A percentile compares a stretch with the other conserved stretches of the same genome.
phyloP scores from a whole-genome alignment of 2,888 invertebrate genomes.

The Furcula furcula region DNA sequence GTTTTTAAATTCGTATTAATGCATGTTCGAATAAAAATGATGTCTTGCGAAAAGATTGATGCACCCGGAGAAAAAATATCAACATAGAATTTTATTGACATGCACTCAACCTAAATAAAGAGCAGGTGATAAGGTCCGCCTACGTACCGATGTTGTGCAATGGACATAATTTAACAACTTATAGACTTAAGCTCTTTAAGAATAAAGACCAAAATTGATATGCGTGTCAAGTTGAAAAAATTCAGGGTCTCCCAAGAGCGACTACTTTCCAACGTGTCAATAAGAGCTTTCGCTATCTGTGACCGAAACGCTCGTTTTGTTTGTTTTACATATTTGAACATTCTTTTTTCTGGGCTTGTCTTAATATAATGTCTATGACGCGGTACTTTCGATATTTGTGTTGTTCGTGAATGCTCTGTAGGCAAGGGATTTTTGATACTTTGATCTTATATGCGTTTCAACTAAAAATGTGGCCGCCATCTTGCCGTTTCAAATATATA shows the following conservation, averaged over 20 bases:
- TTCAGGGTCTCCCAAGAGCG: conserved; percentile 38
- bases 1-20: not conserved
- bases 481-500: too few relatives aligned
- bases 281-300: conserved; percentile 79
- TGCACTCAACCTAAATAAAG: conserved; percentile 70
- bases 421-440: not conserved
- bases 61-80: conserved; percentile 21
- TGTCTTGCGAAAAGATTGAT: conserved; percentile 26
- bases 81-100: conserved; percentile 29
- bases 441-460: too few relatives aligned
- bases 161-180: conserved; percentile 11
- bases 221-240: conserved; percentile 25
- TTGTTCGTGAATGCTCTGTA: conserved; percentile 27
- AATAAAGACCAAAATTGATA: conserved; percentile 37
- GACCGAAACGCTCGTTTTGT: conserved; percentile 63
- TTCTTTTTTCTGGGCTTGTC: conserved; percentile 50
- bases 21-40: not conserved
- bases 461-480: too few relatives aligned
- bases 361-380: conserved; percentile 35
- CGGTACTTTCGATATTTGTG: conserved; percentile 45
- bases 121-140: conserved; percentile 60
- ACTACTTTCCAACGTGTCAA: conserved; percentile 78
- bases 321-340: conserved; percentile 68
- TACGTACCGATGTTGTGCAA: conserved; percentile 39
- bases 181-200: conserved; percentile 24